Percentiles rank a stretch among this genome's conserved stretches.
phyloP scores from a whole-genome alignment of 2,797 vertebrate species.

The Ctenosaura bakeri region DNA sequence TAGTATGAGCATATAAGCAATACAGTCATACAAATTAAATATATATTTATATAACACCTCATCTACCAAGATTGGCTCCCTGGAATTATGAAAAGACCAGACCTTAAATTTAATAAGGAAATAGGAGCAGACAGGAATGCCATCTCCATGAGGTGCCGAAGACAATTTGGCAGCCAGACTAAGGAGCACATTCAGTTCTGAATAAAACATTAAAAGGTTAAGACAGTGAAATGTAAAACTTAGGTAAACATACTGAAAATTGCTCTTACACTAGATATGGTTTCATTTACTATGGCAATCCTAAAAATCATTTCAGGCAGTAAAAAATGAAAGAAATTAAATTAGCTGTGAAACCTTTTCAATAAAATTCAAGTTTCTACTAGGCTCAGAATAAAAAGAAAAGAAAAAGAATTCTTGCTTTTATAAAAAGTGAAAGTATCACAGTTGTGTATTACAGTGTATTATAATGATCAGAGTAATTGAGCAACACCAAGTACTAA shows the following conservation, averaged over 20 bases:
- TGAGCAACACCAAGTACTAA: neutral
- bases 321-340: conserved; percentile 32
- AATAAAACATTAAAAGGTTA: conserved; percentile 8
- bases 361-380: conserved; percentile 34
- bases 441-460: conserved; percentile 25
- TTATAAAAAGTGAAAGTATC: conserved; percentile 55
- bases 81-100: conserved; percentile 19
- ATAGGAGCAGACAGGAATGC: neutral
- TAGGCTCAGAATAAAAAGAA: conserved; percentile 23
- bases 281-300: neutral
- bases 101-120: conserved; percentile 22
- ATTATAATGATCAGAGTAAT: conserved; percentile 25
- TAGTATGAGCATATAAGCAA: neutral
- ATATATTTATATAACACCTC: conserved; percentile 5
- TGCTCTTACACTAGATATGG: conserved; percentile 6
- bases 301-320: conserved; percentile 40
- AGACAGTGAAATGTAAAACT: conserved; percentile 3
- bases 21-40: conserved; percentile 23
- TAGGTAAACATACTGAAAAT: conserved; percentile 11
- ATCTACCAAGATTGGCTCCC: neutral
- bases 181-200: conserved; percentile 40
- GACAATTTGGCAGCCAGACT: conserved; percentile 31
- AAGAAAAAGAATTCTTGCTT: conserved; percentile 27
- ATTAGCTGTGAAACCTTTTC: conserved; percentile 36
- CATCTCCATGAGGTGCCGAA: neutral